Conservation (phyloP, 2,888 invertebrate genomes). For the Parasteatoda lunata region DNA sequence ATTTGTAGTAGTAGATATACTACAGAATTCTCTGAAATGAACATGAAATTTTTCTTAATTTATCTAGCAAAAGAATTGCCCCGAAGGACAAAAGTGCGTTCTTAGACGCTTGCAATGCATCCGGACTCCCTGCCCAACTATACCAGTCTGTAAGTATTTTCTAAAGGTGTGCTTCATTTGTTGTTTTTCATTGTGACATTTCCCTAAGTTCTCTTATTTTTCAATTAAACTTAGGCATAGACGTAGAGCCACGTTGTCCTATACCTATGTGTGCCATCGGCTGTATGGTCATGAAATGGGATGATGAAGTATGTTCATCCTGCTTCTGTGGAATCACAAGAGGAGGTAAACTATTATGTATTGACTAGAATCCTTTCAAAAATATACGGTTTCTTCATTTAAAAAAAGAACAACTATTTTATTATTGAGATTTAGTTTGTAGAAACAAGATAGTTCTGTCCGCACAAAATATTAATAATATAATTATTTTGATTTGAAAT, state of each 20-base stretch:
- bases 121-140: constrained; percentile 56
- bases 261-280: constrained; percentile 65
- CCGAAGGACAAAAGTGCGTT: constrained; percentile 62
- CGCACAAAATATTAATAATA: too few species aligned
- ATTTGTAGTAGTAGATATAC: too few species aligned
- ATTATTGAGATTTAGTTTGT: too few species aligned
- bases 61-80: constrained; percentile 60
- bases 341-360: constrained; percentile 47
- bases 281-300: constrained; percentile 66
- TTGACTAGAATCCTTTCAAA: background rate
- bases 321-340: constrained; percentile 63
- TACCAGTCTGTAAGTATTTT: constrained; percentile 60
- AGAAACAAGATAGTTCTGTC: too few species aligned
- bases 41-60: background rate
- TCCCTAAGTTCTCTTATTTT: background rate
- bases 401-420: background rate
- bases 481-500: too few species aligned
- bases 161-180: background rate
- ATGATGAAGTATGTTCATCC: constrained; percentile 63
- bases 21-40: background rate
- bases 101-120: constrained; percentile 58
- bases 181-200: too few species aligned
- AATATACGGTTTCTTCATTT: background rate
- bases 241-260: constrained; percentile 61
- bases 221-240: constrained; percentile 35